A percentile compares a stretch with the other conserved stretches of the same genome.
These are phyloP conservation scores for Melanotaenia duboulayi DNA, from an alignment of 2,113 vertebrate species.

Conservation along the genomic window DNA sequence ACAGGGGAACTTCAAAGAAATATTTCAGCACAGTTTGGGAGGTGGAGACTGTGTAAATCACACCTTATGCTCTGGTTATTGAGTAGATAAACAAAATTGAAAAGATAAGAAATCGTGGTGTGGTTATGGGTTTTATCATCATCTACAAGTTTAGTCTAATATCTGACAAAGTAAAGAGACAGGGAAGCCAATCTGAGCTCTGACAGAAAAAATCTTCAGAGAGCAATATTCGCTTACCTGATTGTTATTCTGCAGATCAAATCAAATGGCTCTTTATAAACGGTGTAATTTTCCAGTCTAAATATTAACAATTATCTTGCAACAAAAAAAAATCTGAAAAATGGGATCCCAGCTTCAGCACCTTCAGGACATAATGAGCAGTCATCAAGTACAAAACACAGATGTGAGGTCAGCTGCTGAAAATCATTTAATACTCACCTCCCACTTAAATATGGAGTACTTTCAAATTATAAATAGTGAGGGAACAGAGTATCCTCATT, in stretches of 20 bases:
- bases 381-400: constrained; percentile 31
- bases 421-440: constrained; percentile 54
- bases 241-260: constrained; percentile 31
- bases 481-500: constrained; percentile 54
- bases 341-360: constrained; percentile 25
- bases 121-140: constrained; percentile 8
- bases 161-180: constrained; percentile 6
- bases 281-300: constrained; percentile 16
- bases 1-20: constrained; percentile 71
- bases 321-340: constrained; percentile 19
- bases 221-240: neutral
- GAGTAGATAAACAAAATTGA: constrained; percentile 37
- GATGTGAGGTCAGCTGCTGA: constrained; percentile 31
- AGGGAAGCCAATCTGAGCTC: constrained; percentile 14
- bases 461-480: constrained; percentile 53
- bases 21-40: constrained; percentile 59
- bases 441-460: constrained; percentile 41
- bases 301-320: constrained; percentile 8
- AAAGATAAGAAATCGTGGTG: constrained; percentile 40
- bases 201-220: constrained; percentile 3
- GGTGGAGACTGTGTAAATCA: constrained; percentile 64
- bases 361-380: constrained; percentile 30
- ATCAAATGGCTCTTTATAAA: constrained; percentile 30
- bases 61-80: constrained; percentile 57
- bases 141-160: constrained; percentile 20